A percentile compares a stretch with the other conserved stretches of the same genome.
Conservation (phyloP, 1,140 invertebrate genomes). For the Bombus turneri region DNA sequence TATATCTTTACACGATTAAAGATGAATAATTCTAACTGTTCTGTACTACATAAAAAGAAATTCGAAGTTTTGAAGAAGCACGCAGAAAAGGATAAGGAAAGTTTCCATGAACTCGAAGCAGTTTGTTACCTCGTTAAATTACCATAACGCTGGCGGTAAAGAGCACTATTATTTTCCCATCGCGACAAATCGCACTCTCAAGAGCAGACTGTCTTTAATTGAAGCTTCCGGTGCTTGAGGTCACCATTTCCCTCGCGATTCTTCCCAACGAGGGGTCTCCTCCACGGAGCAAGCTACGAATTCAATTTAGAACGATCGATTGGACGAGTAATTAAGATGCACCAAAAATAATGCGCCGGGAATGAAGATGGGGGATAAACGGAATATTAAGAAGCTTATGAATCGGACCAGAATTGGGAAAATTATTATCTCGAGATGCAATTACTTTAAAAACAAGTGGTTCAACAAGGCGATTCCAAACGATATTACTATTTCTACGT, state of each 20-base stretch:
- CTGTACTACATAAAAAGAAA: neutral
- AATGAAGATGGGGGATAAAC: neutral
- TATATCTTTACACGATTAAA: too few relatives aligned
- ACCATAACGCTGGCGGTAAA: conserved; percentile 23
- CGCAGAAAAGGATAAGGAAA: neutral
- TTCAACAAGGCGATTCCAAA: neutral
- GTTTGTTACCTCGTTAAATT: conserved; percentile 27
- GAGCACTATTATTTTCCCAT: conserved; percentile 5
- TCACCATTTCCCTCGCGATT: conserved; percentile 1
- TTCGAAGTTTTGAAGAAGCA: conserved; percentile 6
- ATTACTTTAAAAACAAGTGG: neutral
- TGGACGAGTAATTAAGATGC: neutral
- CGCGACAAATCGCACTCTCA: neutral
- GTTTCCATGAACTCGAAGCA: neutral
- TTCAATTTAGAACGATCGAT: conserved; percentile 17
- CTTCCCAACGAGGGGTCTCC: neutral
- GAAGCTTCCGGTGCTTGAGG: conserved; percentile 1
- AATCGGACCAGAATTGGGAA: neutral
- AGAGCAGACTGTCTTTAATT: neutral
- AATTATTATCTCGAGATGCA: neutral
- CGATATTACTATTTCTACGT: neutral
- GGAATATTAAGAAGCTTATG: neutral
- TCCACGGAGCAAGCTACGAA: neutral
- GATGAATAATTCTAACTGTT: too few relatives aligned
- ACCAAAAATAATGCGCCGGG: neutral